Percentiles rank a stretch among this genome's conserved stretches.
Conservation (phyloP, 2,888 invertebrate genomes). For the Rhorus exstirpatorius region DNA sequence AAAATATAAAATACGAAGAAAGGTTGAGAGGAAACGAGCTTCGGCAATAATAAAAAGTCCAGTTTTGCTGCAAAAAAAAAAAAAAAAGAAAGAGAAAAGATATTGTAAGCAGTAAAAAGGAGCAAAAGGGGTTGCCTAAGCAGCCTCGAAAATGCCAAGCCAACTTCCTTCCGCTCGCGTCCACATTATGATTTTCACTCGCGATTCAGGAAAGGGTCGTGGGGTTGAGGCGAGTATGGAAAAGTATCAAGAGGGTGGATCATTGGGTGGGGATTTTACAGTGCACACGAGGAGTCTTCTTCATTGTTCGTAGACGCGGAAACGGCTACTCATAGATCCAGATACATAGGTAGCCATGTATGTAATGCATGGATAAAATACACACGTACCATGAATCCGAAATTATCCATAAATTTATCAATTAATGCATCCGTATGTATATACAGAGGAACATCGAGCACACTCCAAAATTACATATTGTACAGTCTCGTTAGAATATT, state of each 20-base stretch:
- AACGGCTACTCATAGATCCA: slow-evolving; percentile 47
- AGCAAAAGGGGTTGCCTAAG: slow-evolving; percentile 50
- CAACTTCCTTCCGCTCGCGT: slow-evolving; percentile 62
- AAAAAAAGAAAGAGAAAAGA: slow-evolving; percentile 19
- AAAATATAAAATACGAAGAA: slow-evolving; percentile 2
- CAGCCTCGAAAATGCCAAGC: slow-evolving; percentile 66
- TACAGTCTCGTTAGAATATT: no score
- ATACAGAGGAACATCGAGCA: not conserved
- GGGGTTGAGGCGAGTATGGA: slow-evolving; percentile 45
- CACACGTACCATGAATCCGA: slow-evolving; percentile 27
- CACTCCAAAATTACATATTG: no score
- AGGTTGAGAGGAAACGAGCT: slow-evolving; percentile 27
- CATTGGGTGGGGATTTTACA: slow-evolving; percentile 46
- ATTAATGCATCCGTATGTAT: not conserved
- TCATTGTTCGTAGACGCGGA: slow-evolving; percentile 65
- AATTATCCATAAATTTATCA: slow-evolving; percentile 25
- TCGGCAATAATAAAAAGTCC: slow-evolving; percentile 41
- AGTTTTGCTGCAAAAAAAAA: slow-evolving; percentile 33
- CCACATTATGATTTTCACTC: slow-evolving; percentile 52
- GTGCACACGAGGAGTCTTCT: slow-evolving; percentile 63
- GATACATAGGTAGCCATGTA: slow-evolving; percentile 6
- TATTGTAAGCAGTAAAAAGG: slow-evolving; percentile 46
- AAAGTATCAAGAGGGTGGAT: slow-evolving; percentile 57
- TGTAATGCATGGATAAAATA: slow-evolving; percentile 31
- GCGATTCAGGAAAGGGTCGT: slow-evolving; percentile 38